Conservation (phyloP, 2,113 vertebrate species). For the Antechinus flavipes region DNA sequence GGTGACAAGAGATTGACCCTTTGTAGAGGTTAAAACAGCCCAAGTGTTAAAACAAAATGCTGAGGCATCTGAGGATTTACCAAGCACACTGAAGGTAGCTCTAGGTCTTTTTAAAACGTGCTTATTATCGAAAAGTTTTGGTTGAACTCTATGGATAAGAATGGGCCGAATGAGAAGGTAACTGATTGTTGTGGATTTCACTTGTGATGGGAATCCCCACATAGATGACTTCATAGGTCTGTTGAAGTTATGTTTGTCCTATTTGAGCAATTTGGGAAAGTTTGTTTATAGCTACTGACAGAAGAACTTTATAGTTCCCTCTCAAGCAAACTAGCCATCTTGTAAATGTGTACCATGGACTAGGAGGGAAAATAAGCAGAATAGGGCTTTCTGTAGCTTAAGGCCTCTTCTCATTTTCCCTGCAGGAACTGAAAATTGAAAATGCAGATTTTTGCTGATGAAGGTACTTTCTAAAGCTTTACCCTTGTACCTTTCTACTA, state of each 20-base stretch:
- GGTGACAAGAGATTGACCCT: background rate
- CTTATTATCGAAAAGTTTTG: background rate
- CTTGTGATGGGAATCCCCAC: background rate
- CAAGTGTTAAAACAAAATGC: background rate
- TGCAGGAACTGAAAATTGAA: background rate
- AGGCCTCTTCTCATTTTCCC: background rate
- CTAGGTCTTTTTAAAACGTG: background rate
- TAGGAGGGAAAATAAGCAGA: no score
- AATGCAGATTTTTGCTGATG: background rate
- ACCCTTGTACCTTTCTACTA: constrained; percentile 46
- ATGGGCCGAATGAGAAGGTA: background rate
- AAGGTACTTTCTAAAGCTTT: constrained; percentile 36
- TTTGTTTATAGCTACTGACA: background rate
- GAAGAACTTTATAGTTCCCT: background rate
- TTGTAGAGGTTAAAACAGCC: background rate
- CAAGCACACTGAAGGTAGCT: background rate
- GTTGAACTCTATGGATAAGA: background rate
- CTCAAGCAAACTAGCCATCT: background rate
- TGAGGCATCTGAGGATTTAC: background rate
- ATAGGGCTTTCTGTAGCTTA: no score
- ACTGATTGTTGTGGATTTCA: background rate
- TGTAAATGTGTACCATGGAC: no score
- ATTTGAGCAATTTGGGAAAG: background rate
- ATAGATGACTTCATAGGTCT: background rate
- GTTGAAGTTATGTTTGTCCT: background rate